Percentiles rank a stretch among this genome's conserved stretches.
phyloP scores from a whole-genome alignment of 2,113 vertebrate genomes.

The Dicrurus megarhynchus region DNA sequence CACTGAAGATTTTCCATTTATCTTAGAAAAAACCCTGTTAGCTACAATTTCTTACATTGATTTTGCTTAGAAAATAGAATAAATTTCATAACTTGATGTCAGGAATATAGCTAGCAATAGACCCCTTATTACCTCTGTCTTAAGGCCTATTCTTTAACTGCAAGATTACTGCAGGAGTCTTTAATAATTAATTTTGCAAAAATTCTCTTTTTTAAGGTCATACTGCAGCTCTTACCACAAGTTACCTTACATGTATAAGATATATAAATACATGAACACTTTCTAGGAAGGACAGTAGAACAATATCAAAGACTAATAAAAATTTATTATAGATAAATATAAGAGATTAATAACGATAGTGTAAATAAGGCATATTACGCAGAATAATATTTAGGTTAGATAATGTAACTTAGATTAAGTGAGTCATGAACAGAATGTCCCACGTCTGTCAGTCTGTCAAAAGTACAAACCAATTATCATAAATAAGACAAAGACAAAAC shows the following conservation, averaged over 20 bases:
- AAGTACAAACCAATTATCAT: not conserved
- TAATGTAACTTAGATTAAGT: not conserved
- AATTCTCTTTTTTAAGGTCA: not conserved
- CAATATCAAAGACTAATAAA: not conserved
- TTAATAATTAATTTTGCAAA: not conserved
- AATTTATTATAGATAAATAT: not conserved
- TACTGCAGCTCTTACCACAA: not conserved
- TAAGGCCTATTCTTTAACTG: not conserved
- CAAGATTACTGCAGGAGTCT: not conserved
- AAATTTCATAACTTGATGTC: not conserved
- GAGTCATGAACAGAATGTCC: not conserved
- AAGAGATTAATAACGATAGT: not conserved
- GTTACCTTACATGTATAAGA: not conserved
- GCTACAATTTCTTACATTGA: not conserved
- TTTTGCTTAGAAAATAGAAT: not conserved
- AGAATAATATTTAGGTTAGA: not conserved
- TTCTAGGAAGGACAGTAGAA: not conserved
- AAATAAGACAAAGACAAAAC: not conserved
- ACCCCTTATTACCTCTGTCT: not conserved
- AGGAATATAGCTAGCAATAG: not conserved
- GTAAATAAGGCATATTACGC: not conserved
- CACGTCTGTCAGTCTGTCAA: fast-evolving
- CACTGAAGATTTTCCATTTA: not conserved
- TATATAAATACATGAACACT: not conserved
- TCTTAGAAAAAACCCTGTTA: not conserved